Evolutionary conservation across 2,797 vertebrate species (phyloP), one percentile per base, ranked within the genome.

Genomic region (Ispidina picta): DNA sequence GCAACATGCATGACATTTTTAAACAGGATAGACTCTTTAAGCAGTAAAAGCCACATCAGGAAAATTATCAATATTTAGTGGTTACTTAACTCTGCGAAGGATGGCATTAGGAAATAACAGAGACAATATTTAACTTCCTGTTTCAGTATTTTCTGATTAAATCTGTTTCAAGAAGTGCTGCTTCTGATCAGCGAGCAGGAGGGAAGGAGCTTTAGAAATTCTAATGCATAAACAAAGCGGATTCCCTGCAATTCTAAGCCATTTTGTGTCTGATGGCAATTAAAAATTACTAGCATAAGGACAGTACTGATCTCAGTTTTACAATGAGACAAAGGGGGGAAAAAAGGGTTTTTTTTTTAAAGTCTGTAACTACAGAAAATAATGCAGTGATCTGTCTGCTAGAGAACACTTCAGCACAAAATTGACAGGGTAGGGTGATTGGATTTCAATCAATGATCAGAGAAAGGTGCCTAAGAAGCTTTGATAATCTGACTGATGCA

Each of bases 1-100:
- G 94, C 93, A 97, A 92, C 96, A 97, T 92, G 90, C 95, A 79
- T 96, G 92, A 96, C 96, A 97, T 97, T 97, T 97, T 97, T 90
- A 95, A 96, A 95, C 82, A 86, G 69, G 74, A 65, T 88, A 80
- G 77, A 69, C 82, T 93, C 91, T 96, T 95, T 93, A 86, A 90
- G 93, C 90, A 87, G 79, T 93, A 96, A 94, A 93, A 96, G 81
- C 78, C 73, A 71, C 80, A 90, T 94, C 91, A 94, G 94, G 83
- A 94, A 96, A 96, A 96, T 96, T 92, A 93, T 93, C 93, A 95
- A n/a, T 95, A 92, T 96, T 96, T 95, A 90, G 71, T 95, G 85
- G 91, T 96, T 97, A 92, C 92, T 95, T 96, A 96, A 91, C 88
- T 96, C 80, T 89, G 87, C 89, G 74, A 92, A 95, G 83, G 86